These are phyloP conservation scores for Opisthograptis luteolata DNA, from an alignment of 2,888 invertebrate species.

Conservation along the genomic window DNA sequence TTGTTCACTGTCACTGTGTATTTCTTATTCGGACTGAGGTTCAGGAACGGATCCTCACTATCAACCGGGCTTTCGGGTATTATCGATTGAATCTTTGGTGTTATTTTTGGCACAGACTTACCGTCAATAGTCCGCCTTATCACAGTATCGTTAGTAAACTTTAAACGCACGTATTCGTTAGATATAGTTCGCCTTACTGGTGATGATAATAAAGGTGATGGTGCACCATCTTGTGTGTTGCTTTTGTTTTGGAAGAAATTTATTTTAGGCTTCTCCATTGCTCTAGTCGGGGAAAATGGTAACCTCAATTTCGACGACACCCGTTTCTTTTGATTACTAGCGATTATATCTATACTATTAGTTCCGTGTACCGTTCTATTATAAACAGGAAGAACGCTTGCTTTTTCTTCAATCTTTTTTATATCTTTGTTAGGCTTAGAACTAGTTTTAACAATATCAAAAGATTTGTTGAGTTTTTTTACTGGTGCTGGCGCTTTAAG, in stretches of 20 bases:
- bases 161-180: conserved; percentile 78
- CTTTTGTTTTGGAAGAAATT: conserved; percentile 74
- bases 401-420: conserved; percentile 56
- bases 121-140: conserved; percentile 74
- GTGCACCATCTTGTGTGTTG: conserved; percentile 57
- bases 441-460: conserved; percentile 61
- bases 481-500: conserved; percentile 66
- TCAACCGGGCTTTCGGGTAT: conserved; percentile 81
- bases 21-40: conserved; percentile 81
- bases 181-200: conserved; percentile 78
- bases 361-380: conserved; percentile 62
- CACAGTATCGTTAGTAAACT: conserved; percentile 75
- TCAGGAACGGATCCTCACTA: conserved; percentile 75
- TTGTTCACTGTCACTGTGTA: conserved; percentile 81
- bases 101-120: conserved; percentile 76
- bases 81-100: conserved; percentile 79
- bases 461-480: conserved; percentile 66
- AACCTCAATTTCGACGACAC: conserved; percentile 67
- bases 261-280: conserved; percentile 76
- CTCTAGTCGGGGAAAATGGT: conserved; percentile 71
- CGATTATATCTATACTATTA: conserved; percentile 57
- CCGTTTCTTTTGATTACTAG: conserved; percentile 62
- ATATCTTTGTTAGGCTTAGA: conserved; percentile 53
- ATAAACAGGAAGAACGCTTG: conserved; percentile 72
- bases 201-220: conserved; percentile 67